Percentiles rank a stretch among this genome's conserved stretches.
Conservation (phyloP, 2,797 vertebrate genomes). For the Falco biarmicus region DNA sequence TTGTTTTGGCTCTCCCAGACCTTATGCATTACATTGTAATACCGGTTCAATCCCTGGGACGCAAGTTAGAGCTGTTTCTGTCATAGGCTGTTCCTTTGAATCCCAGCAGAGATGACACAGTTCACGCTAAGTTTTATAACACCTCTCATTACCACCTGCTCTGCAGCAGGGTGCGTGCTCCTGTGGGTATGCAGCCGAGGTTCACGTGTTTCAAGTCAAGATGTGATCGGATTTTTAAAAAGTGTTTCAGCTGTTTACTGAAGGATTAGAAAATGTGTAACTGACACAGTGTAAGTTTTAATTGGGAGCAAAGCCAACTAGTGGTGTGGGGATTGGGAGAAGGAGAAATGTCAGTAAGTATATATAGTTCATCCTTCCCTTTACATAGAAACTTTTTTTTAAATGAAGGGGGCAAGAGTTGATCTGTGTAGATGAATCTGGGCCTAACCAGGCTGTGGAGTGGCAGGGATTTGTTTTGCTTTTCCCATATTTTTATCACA, state of each 20-base stretch:
- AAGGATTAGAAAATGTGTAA: conserved; percentile 8
- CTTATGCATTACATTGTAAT: neutral
- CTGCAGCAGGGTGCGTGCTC: neutral
- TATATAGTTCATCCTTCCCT: neutral
- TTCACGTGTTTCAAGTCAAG: neutral
- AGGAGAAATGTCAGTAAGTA: neutral
- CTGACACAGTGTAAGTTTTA: neutral
- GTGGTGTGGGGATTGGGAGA: neutral
- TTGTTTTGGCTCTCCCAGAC: neutral
- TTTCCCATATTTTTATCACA: neutral
- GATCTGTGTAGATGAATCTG: neutral
- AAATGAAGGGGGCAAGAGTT: neutral
- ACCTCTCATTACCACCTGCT: neutral
- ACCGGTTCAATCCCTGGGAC: neutral
- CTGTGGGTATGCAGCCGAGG: accelerated
- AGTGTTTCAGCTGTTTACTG: conserved; percentile 16
- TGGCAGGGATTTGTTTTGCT: neutral
- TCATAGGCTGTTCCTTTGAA: neutral
- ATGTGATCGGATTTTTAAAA: neutral
- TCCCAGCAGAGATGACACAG: neutral
- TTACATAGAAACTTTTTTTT: neutral
- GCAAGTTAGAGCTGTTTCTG: neutral
- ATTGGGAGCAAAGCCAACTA: neutral
- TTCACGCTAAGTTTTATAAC: neutral
- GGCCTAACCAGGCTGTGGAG: neutral